Evolutionary conservation across 2,888 invertebrate genomes (phyloP), one percentile per base, ranked within the genome.

Genomic region (Scaptomyza cyrtandrae): DNA sequence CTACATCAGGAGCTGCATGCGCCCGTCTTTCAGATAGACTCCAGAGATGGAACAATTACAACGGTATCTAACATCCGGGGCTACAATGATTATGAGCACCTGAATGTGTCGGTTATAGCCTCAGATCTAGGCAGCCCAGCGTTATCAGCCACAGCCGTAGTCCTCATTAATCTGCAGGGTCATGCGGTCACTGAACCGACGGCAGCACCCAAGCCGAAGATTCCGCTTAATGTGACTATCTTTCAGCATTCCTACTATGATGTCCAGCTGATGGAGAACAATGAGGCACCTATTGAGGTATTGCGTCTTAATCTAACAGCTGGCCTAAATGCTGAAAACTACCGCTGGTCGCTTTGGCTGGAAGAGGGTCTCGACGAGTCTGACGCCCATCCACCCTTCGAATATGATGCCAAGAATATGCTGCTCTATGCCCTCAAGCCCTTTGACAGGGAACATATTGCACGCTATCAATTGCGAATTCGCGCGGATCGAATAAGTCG

Each of bases 111-210:
- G 0, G 94, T 97, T 1, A 93, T 97, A 2, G 97, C 97, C 0
- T 96, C 97, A 1, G 97, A 98, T 92, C 93, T 97, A 57, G 97
- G 97, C 0, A 96, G 95, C 41, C 97, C 97, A 0, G 95, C 96
- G 80, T 92, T 96, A 3, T 96, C 96, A 64, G 95, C 97, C 0
- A 96, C 96, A 0, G 97, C 97, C 2, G 90, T 96, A 39, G 91
- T 96, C 10, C 92, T 95, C 54, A 93, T 96, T 6, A 94, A 94
- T 46, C 93, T 96, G 0, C 94, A 95, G 60, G 91, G 91, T 0
- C 90, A 90, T 44, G 86, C 90, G 0, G 83, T 90, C 0, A 87
- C 90, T 0, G 89, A 89, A 7, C 79, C 75, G 3, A 87, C 53
- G 6, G 11, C 73, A 0, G 50, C 88, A 0, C 52, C 86, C 0